Evolutionary conservation across 2,797 vertebrate species (phyloP).

Genomic region (Myotis findleyi): DNA sequence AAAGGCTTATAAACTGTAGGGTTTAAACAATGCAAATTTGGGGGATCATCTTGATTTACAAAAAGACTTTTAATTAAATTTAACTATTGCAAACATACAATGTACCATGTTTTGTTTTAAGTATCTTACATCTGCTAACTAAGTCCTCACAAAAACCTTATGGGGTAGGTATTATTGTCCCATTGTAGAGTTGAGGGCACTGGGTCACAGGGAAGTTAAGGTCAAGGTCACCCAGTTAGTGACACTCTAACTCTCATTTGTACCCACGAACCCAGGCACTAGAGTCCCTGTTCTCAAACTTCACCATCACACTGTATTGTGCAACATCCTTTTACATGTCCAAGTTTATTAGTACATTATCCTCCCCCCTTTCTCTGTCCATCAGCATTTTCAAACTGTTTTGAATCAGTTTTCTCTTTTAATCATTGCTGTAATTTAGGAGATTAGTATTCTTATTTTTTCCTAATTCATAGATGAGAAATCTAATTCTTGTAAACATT

Average conservation of each 20-base stretch:
- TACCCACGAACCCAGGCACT: neutral
- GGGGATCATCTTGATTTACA: neutral
- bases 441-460: neutral
- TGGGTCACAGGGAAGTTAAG: neutral
- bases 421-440: neutral
- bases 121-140: neutral
- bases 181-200: neutral
- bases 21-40: neutral
- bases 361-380: no score
- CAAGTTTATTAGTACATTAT: neutral
- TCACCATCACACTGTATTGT: neutral
- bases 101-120: neutral
- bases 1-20: neutral
- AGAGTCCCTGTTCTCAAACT: neutral
- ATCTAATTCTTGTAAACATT: neutral
- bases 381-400: neutral
- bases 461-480: neutral
- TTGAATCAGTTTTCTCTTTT: neutral
- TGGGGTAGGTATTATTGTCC: neutral
- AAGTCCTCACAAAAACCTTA: neutral
- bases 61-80: neutral
- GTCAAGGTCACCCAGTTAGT: neutral
- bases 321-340: neutral
- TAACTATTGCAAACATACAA: neutral
- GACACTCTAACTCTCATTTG: neutral